phyloP scores from a whole-genome alignment of 1,140 invertebrate genomes.

The Pissodes strobi region DNA sequence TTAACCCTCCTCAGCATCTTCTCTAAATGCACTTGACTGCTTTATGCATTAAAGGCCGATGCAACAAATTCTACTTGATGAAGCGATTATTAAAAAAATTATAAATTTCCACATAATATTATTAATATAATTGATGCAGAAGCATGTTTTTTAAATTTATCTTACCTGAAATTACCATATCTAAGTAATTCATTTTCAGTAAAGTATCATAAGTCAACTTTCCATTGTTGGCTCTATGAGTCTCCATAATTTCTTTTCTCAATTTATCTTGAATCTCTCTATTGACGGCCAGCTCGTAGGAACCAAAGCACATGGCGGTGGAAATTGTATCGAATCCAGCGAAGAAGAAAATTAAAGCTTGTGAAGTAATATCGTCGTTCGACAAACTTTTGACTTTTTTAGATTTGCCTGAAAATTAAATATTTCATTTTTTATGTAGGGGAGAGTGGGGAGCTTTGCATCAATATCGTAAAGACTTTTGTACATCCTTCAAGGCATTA shows the following conservation, averaged over 20 bases:
- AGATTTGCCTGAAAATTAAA: constrained; percentile 17
- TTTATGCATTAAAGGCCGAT: no score
- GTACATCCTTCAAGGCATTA: no score
- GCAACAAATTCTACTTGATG: no score
- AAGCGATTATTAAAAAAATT: no score
- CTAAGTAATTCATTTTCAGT: constrained; percentile 55
- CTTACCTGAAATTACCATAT: constrained; percentile 56
- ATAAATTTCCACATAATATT: no score
- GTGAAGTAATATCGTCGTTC: constrained; percentile 48
- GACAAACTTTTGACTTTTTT: constrained; percentile 43
- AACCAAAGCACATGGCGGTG: constrained; percentile 44
- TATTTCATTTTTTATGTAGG: no score
- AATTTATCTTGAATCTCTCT: constrained; percentile 58
- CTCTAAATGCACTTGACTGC: no score
- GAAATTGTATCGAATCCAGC: constrained; percentile 55
- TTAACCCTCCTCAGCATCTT: no score
- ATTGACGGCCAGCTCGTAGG: constrained; percentile 59
- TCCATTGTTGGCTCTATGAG: constrained; percentile 17
- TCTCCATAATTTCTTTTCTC: constrained; percentile 46
- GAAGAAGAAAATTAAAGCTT: constrained; percentile 55
- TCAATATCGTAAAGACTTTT: no score
- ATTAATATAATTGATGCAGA: no score
- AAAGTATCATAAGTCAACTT: constrained; percentile 50
- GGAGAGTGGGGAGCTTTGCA: no score
- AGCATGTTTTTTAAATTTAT: no score